Conservation (phyloP, 2,888 invertebrate genomes). For the Sinodicranocentrus sp. region DNA sequence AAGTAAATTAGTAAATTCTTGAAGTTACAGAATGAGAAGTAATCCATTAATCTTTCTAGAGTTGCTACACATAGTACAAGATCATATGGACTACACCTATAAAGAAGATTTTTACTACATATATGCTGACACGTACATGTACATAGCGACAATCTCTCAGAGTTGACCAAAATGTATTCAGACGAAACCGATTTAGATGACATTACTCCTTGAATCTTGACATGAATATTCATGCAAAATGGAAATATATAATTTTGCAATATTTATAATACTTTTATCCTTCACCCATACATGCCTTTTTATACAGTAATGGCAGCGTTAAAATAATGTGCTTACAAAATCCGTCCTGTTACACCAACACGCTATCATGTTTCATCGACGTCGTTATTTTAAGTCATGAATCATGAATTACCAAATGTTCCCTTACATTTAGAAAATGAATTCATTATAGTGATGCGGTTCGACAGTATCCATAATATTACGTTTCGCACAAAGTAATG, state of each 20-base stretch:
- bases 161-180: constrained; percentile 1
- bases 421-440: too few species aligned
- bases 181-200: not conserved
- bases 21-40: too few species aligned
- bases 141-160: constrained; percentile 3
- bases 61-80: too few species aligned
- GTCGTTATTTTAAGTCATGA: not conserved
- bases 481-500: not conserved
- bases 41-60: too few species aligned
- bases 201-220: too few species aligned
- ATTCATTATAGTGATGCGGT: not conserved
- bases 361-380: not conserved
- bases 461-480: not conserved
- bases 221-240: too few species aligned
- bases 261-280: not conserved
- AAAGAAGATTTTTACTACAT: too few species aligned
- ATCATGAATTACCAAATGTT: too few species aligned
- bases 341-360: not conserved
- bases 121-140: too few species aligned
- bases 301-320: not conserved
- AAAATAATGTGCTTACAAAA: not conserved
- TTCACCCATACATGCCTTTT: not conserved
- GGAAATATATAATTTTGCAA: not conserved
- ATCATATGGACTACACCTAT: too few species aligned
- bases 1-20: too few species aligned